Evolutionary conservation across 2,888 invertebrate genomes (phyloP), one percentile per base, ranked within the genome.

Genomic region (Timema cristinae): DNA sequence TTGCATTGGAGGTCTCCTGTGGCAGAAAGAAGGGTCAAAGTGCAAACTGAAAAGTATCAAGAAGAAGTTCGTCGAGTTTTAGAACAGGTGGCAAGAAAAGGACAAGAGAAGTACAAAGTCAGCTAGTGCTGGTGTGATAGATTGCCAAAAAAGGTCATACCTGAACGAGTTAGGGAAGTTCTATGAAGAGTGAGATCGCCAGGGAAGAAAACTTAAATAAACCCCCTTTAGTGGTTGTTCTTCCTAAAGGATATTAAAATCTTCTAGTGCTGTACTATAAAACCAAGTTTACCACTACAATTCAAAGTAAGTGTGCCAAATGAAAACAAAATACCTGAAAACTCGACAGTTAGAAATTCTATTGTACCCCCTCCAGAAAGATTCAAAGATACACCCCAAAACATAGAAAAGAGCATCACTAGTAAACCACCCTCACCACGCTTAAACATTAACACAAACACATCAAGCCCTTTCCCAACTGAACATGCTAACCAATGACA

Each of bases 1-100:
- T 84, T 5, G 86, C 87, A n/a, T 9, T 89, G 89, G 89, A 79
- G 88, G 73, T 90, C 90, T 5, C 90, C 90, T 1, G 83, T 85
- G 7, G 81, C 86, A 7, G 90, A 90, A 78, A 82, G 90, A 74
- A 80, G 88, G 74, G 84, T 85, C 0, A 83, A 85, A 78, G 86
- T 86, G 0, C 84, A 84, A 78, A 84, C 83, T 69, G 84, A 84
- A 75, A 81, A 81, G 71, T 85, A 85, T 75, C 82, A 84, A 76
- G 81, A 84, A 75, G 84, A 83, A 75, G 77, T 85, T 5, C 78
- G 79, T 54, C 82, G 82, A 75, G 77, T 80, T 61, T 76, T 79
- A 51, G 71, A 72, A 73, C 75, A 77, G 16, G 76, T 13, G 75
- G 77, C 15, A 71, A 75, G 10, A 76, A 73, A 67, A 81, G 81